Base-by-base conservation (phyloP, 2,888 invertebrate genomes). In the Drosophila atripex region DNA sequence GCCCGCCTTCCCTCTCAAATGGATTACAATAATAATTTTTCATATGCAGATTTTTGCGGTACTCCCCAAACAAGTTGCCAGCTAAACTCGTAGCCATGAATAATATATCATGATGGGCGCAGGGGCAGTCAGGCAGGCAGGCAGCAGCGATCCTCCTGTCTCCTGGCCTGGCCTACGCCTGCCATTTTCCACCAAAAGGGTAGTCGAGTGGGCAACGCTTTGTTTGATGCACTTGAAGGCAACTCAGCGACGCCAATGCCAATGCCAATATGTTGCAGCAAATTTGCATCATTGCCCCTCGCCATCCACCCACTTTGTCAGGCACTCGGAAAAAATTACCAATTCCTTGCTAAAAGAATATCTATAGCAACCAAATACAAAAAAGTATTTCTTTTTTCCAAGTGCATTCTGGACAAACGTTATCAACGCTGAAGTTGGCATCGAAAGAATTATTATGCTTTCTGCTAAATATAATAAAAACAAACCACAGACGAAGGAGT, bases 381-480 rank as follows among this genome's bases (percentile, higher is more conserved):
- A 39, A 2, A 0, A 23, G 8, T 1, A n/a, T 30, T 21, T 35
- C 58, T 38, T 35, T 59, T 38, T 39, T 38, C 6, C 0, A 0
- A 47, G 75, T 78, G 68, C 71, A 75, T 69, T 66, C 66, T 77
- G 71, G 77, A 66, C 71, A 71, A 84, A 78, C 78, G 80, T 80
- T 85, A 82, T 87, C 85, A 80, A 79, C 77, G 55, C 85, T 82
- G 71, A 49, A 63, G 52, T 41, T 61, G 60, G 60, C 60, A 61
- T 38, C 59, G 28, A 66, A 86, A 88, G 90, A 90, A 89, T 90
- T 89, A 89, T 89, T 89, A 89, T 88, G 85, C 86, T 89, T 76
- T 83, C 84, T 77, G 82, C 82, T 83, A 83, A 87, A 86, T 88
- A 89, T 88, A 89, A 86, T 78, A 86, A 83, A 88, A 89, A 85